phyloP scores from a whole-genome alignment of 2,797 vertebrate species.

The Emys orbicularis region DNA sequence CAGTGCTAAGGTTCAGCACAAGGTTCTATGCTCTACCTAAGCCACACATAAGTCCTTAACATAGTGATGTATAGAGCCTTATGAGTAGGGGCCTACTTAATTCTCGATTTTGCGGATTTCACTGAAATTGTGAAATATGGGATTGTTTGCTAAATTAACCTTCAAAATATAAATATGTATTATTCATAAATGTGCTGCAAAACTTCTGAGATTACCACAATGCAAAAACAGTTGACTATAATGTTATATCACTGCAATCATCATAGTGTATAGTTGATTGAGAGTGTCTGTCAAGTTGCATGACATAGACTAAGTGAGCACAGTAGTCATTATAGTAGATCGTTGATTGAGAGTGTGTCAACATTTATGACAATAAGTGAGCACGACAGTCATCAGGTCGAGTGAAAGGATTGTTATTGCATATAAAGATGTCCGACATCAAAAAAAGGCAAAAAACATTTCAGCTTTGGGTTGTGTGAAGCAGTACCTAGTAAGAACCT shows the following conservation, averaged over 20 bases:
- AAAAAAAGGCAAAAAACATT: neutral
- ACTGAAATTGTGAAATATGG: neutral
- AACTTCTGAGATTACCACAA: neutral
- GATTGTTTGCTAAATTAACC: neutral
- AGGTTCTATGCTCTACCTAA: too few relatives aligned
- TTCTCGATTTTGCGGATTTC: neutral
- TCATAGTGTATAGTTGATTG: neutral
- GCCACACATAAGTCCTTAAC: too few relatives aligned
- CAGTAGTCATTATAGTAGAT: neutral
- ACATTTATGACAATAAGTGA: neutral
- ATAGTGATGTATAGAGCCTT: neutral
- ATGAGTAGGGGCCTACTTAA: neutral
- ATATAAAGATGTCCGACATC: neutral
- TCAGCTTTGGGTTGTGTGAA: neutral
- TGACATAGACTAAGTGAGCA: neutral
- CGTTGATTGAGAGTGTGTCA: neutral
- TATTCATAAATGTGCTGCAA: neutral
- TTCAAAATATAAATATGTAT: neutral
- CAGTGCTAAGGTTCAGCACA: too few relatives aligned
- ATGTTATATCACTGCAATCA: neutral
- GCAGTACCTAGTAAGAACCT: neutral
- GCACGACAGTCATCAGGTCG: neutral
- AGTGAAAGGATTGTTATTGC: neutral
- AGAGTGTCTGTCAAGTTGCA: neutral
- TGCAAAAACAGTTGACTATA: neutral